Evolutionary conservation across 2,113 vertebrate species (phyloP).

Genomic region (Heterotis niloticus): DNA sequence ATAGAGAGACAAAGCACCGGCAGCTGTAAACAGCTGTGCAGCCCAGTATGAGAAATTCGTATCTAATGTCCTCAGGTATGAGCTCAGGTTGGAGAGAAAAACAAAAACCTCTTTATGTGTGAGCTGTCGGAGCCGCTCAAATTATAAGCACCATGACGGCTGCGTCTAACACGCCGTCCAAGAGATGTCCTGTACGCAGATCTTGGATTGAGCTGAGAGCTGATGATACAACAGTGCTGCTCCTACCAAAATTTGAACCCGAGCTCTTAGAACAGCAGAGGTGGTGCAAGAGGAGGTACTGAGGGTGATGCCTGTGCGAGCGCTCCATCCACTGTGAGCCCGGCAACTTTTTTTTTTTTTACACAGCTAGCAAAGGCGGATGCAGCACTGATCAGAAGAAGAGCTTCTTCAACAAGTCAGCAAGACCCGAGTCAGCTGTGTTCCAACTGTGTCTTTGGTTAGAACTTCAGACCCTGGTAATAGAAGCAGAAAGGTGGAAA

Average conservation of each 20-base stretch:
- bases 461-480: neutral
- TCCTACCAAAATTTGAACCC: neutral
- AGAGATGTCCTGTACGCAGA: neutral
- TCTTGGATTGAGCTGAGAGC: no score
- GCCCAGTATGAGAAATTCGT: conserved; percentile 22
- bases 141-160: conserved; percentile 21
- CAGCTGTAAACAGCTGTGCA: conserved; percentile 34
- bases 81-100: conserved; percentile 25
- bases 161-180: conserved; percentile 13
- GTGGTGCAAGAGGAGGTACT: no score
- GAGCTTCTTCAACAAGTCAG: neutral
- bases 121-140: conserved; percentile 24
- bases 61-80: conserved; percentile 35
- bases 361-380: neutral
- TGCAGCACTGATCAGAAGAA: neutral
- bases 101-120: conserved; percentile 28
- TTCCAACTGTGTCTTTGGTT: neutral
- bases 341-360: no score
- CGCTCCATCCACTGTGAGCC: neutral
- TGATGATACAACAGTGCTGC: neutral
- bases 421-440: conserved; percentile 12
- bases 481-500: conserved; percentile 18
- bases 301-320: neutral
- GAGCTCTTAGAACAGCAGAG: no score
- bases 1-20: neutral